Evolutionary conservation across 2,113 vertebrate genomes (phyloP).

Genomic region (Epinephelus fuscoguttatus): DNA sequence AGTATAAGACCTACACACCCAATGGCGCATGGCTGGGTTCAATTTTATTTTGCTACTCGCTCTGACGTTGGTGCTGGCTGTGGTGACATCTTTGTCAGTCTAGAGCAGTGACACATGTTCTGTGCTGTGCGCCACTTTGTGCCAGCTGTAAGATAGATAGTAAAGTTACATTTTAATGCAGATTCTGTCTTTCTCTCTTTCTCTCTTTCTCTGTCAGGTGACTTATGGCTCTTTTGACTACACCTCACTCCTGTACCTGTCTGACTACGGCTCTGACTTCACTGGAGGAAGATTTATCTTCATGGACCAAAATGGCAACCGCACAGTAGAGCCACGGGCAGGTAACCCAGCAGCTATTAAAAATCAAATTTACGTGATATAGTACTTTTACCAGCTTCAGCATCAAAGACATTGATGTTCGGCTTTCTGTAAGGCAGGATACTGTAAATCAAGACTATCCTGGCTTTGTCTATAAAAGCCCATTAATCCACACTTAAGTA

Average conservation of each 20-base stretch:
- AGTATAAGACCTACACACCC: no score
- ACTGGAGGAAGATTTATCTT: slow-evolving; percentile 94
- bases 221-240: slow-evolving; percentile 98
- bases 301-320: slow-evolving; percentile 90
- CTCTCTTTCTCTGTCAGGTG: slow-evolving; percentile 82
- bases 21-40: no score
- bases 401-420: background rate
- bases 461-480: slow-evolving; percentile 15
- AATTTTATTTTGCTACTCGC: no score
- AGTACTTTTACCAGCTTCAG: background rate
- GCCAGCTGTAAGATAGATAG: no score
- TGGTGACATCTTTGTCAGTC: no score
- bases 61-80: no score
- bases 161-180: background rate
- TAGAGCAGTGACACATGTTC: no score
- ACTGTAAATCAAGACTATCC: slow-evolving; percentile 14
- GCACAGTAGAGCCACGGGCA: slow-evolving; percentile 92
- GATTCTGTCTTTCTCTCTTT: background rate
- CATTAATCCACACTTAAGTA: slow-evolving; percentile 22
- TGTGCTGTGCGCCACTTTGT: no score
- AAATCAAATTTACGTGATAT: no score
- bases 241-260: slow-evolving; percentile 94
- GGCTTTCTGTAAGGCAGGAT: background rate
- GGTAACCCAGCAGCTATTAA: slow-evolving; percentile 78
- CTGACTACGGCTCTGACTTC: slow-evolving; percentile 92